Conservation (phyloP, 2,888 invertebrate species). For the Digitonthophagus gazella region DNA sequence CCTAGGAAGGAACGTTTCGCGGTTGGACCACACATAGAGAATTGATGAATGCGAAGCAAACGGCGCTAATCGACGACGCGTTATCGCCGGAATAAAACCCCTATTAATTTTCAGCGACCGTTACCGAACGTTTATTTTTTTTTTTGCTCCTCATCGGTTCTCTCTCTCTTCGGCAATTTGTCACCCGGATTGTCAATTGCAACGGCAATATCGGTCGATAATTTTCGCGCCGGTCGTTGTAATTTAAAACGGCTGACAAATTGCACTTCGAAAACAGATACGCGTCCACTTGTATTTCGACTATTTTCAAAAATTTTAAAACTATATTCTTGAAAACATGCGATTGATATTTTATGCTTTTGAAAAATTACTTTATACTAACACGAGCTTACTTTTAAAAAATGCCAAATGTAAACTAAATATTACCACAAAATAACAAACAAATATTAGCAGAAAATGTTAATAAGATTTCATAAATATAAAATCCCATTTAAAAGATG, state of each 20-base stretch:
- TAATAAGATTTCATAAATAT: too few relatives aligned
- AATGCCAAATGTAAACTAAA: too few relatives aligned
- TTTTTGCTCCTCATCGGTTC: background rate
- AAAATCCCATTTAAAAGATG: too few relatives aligned
- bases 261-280: conserved; percentile 7
- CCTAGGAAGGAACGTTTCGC: too few relatives aligned
- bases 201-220: conserved; percentile 15
- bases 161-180: background rate
- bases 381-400: too few relatives aligned
- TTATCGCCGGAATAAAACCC: conserved; percentile 8
- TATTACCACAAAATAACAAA: too few relatives aligned
- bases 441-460: too few relatives aligned
- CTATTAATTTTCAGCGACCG: conserved; percentile 7
- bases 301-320: background rate
- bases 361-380: too few relatives aligned
- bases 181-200: conserved; percentile 11
- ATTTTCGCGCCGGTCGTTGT: conserved; percentile 7
- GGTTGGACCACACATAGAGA: conserved; percentile 20
- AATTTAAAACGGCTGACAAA: conserved; percentile 16
- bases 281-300: background rate
- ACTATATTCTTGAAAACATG: background rate
- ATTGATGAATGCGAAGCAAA: conserved; percentile 17
- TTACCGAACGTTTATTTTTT: background rate
- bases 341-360: too few relatives aligned
- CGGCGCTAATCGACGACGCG: background rate